Percentiles rank a stretch among this genome's conserved stretches.
Conservation (phyloP, 2,888 invertebrate species). For the Ctena decussata region DNA sequence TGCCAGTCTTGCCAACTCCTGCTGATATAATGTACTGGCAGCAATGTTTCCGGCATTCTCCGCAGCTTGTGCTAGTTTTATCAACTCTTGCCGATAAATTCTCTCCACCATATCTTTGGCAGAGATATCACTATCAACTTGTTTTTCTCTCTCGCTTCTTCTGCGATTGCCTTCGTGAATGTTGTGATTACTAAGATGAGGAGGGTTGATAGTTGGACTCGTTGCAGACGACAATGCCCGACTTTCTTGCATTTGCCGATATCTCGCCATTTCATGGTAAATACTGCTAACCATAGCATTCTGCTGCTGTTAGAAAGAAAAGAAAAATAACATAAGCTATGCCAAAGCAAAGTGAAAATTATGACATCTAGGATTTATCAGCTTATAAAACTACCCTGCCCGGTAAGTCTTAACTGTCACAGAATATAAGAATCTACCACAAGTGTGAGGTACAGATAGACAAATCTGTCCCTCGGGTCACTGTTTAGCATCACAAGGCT, state of each 20-base stretch:
- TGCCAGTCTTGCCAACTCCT: conserved; percentile 96
- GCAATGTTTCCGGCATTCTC: conserved; percentile 85
- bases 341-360: too few species aligned
- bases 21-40: conserved; percentile 93
- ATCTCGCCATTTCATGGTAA: conserved; percentile 92
- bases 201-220: conserved; percentile 36
- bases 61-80: conserved; percentile 93
- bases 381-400: too few species aligned
- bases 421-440: too few species aligned
- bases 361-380: too few species aligned
- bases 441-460: too few species aligned
- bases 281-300: conserved; percentile 85
- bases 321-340: neutral
- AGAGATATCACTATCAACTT: conserved; percentile 66
- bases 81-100: conserved; percentile 90
- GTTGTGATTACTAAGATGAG: conserved; percentile 16
- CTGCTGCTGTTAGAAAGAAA: conserved; percentile 75
- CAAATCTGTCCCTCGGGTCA: too few species aligned
- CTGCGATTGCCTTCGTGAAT: conserved; percentile 43
- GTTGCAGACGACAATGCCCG: conserved; percentile 42
- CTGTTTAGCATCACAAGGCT: too few species aligned
- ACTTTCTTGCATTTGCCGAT: conserved; percentile 44
- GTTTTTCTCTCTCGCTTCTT: conserved; percentile 54
- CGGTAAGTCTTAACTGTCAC: too few species aligned
- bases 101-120: conserved; percentile 91